Conservation (phyloP, 2,888 invertebrate genomes). For the Melanostoma mellinum region DNA sequence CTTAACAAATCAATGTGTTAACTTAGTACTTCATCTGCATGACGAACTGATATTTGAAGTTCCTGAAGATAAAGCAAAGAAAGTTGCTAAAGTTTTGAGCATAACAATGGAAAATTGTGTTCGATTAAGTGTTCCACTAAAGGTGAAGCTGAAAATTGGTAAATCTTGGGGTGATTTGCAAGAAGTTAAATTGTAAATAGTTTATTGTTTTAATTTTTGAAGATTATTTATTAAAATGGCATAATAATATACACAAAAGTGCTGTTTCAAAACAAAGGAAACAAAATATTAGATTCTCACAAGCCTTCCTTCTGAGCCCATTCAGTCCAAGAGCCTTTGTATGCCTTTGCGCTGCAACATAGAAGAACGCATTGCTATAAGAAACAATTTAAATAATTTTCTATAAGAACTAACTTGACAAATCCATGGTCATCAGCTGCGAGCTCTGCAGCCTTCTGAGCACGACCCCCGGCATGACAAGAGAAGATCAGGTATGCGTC, state of each 20-base stretch:
- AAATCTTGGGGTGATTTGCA: conserved; percentile 88
- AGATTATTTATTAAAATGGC: conserved; percentile 42
- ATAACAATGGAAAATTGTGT: conserved; percentile 91
- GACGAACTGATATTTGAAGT: conserved; percentile 98
- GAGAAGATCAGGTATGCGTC: conserved; percentile 86
- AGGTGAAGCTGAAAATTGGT: conserved; percentile 93
- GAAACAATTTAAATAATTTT: conserved; percentile 2
- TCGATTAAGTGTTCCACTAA: conserved; percentile 89
- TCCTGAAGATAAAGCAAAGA: conserved; percentile 83
- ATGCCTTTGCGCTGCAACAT: conserved; percentile 78
- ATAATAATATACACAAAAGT: conserved; percentile 7
- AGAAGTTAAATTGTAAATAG: conserved; percentile 76
- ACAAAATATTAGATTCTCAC: conserved; percentile 38
- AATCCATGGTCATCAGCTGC: conserved; percentile 79
- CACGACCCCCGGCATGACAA: conserved; percentile 88
- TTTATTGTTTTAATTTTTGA: conserved; percentile 15
- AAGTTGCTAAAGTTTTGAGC: conserved; percentile 86
- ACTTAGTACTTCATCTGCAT: conserved; percentile 94
- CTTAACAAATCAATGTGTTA: conserved; percentile 82
- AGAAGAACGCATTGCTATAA: conserved; percentile 4
- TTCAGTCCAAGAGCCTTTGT: conserved; percentile 81
- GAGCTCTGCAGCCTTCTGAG: conserved; percentile 85
- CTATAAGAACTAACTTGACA: conserved; percentile 76
- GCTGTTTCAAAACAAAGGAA: no score
- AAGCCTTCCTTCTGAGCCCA: conserved; percentile 79